These are phyloP conservation scores for Apoderus coryli DNA, from an alignment of 2,888 invertebrate species.

Conservation along the genomic window DNA sequence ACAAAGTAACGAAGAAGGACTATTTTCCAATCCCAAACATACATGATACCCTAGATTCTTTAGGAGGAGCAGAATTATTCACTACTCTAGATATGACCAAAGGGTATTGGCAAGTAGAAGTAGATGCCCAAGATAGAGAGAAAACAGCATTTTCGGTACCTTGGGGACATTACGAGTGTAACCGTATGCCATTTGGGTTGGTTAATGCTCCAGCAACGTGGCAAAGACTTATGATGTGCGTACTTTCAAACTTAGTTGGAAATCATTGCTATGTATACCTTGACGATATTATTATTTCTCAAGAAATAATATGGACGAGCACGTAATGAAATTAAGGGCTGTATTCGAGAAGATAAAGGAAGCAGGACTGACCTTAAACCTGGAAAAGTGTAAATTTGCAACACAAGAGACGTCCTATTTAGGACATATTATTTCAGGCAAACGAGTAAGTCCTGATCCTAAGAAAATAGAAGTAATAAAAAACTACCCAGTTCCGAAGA, in stretches of 20 bases:
- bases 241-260: conserved; percentile 17
- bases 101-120: conserved; percentile 16
- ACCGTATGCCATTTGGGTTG: conserved; percentile 22
- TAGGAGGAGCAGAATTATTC: conserved; percentile 13
- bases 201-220: conserved; percentile 20
- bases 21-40: conserved; percentile 15
- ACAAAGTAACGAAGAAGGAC: conserved; percentile 15
- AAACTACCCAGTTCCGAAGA: conserved; percentile 10
- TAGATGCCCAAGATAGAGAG: conserved; percentile 13
- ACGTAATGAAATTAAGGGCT: conserved; percentile 10
- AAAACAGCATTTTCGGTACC: conserved; percentile 16
- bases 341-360: conserved; percentile 13
- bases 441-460: conserved; percentile 14
- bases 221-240: conserved; percentile 21
- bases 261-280: conserved; percentile 17
- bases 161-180: conserved; percentile 21
- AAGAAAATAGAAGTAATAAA: conserved; percentile 9
- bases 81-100: conserved; percentile 15
- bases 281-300: conserved; percentile 15
- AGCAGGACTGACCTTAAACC: conserved; percentile 15
- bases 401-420: conserved; percentile 11
- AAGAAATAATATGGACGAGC: conserved; percentile 11
- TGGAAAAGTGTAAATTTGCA: conserved; percentile 17
- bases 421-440: conserved; percentile 11
- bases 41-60: conserved; percentile 13